Percentiles rank a stretch among this genome's conserved stretches.
Evolutionary conservation across 2,888 invertebrate species (phyloP).

Genomic region (Calliphora vomitoria): DNA sequence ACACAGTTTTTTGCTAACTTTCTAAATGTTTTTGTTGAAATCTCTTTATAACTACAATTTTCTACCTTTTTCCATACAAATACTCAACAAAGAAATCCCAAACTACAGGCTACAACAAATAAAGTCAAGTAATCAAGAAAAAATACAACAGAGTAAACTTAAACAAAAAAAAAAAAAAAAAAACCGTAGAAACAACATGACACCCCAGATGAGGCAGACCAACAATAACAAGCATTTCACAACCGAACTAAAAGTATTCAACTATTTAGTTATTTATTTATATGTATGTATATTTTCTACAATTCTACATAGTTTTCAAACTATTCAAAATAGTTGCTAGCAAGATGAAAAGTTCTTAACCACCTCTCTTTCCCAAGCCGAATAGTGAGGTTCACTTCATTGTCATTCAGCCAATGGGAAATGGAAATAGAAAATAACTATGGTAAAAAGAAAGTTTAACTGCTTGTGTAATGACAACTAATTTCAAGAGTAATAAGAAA

Average conservation of each 20-base stretch:
- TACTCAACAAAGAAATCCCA: not conserved
- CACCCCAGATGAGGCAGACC: conserved; percentile 37
- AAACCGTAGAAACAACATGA: conserved; percentile 5
- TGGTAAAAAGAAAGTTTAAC: conserved; percentile 64
- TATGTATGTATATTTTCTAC: conserved; percentile 18
- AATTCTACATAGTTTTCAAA: conserved; percentile 20
- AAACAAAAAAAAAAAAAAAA: too few species aligned
- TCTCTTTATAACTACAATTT: conserved; percentile 8
- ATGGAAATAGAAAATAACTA: conserved; percentile 46
- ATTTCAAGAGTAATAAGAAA: conserved; percentile 70
- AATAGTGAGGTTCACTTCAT: not conserved
- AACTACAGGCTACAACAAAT: not conserved
- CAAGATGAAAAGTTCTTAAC: conserved; percentile 15
- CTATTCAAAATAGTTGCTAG: conserved; percentile 37
- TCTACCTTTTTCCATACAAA: not conserved
- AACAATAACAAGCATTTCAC: conserved; percentile 48
- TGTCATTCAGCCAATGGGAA: conserved; percentile 19
- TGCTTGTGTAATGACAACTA: conserved; percentile 73
- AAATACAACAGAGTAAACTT: conserved; percentile 2
- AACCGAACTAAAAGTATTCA: conserved; percentile 28
- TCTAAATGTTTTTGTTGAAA: conserved; percentile 18
- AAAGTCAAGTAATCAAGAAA: conserved; percentile 40
- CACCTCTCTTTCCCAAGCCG: not conserved
- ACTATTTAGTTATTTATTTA: not conserved
- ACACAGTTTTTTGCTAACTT: conserved; percentile 1